phyloP scores from a whole-genome alignment of 2,113 vertebrate genomes.

The Jacana jacana region DNA sequence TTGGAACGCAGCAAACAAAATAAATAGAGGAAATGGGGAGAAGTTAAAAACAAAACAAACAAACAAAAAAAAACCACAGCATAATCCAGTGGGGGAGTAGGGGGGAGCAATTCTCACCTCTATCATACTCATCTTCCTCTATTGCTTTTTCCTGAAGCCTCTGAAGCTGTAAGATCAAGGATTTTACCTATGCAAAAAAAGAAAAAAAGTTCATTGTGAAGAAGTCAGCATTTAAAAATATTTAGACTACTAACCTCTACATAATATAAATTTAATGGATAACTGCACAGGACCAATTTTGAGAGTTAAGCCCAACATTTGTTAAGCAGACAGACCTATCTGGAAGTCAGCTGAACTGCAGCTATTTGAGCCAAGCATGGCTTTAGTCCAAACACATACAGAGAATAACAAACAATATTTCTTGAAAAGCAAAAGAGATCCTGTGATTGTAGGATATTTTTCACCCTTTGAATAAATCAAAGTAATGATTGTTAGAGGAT shows the following conservation, averaged over 20 bases:
- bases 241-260: not conserved
- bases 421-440: not conserved
- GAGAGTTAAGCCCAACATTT: not conserved
- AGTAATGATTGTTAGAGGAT: not conserved
- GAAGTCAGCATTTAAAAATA: not conserved
- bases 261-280: not conserved
- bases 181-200: conserved; percentile 76
- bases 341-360: not conserved
- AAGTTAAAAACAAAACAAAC: not conserved
- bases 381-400: not conserved
- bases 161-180: conserved; percentile 83
- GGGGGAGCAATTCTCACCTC: conserved; percentile 68
- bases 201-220: not conserved
- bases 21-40: not conserved
- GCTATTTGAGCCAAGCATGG: not conserved
- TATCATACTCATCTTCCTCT: conserved; percentile 87
- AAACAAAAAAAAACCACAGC: not conserved
- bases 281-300: not conserved
- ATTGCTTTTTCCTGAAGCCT: conserved; percentile 87
- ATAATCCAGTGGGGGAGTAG: not conserved
- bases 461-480: not conserved
- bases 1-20: not conserved
- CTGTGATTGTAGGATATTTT: accelerated
- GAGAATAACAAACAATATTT: not conserved
- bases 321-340: not conserved